Base-by-base conservation (phyloP, 2,888 invertebrate genomes). In the Hermaeophaga mercurialis region DNA sequence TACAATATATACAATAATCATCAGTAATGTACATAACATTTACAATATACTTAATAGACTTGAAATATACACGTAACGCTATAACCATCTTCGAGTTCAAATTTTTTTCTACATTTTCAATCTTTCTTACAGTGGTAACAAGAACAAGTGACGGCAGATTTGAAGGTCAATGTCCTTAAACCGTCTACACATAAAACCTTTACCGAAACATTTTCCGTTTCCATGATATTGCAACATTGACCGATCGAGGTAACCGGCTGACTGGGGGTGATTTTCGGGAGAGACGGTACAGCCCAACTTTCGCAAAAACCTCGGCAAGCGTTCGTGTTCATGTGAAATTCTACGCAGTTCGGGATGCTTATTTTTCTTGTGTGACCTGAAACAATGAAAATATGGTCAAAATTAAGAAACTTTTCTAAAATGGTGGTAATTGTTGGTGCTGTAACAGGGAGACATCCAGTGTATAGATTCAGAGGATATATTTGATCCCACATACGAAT, bases 141-240 rank as follows among this genome's bases (percentile, higher is more conserved):
- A 26, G 89, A 84, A 77, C 93, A 94, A 31, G 85, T 84, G 53
- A 87, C 82, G 2, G 94, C 93, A 9, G 92, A 92, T 76, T 91
- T 91, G 74, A 93, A 92, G 52, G 87, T 85, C 56, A 92, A 80
- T 67, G 87, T 88, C 67, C 89, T 83, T 65, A 87, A 83, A 18
- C 92, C 93, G 49, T 89, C 90, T 58, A 91, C 78, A 75, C 93
- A 94, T 59, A 88, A 80, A 2, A 92, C 91, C 65, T 85, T 83
- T 6, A 88, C 89, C 64, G 87, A 86, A 46, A 90, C 85, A 85
- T 91, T 81, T 79, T 91, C 91, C 0, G 92, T 88, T 69, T 92
- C 91, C 87, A 91, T 90, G 69, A 94, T 94, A 75, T 91, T 91
- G 78, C 94, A 94, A 77, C 94, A 94, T 73, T 93, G 90, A 7